Conservation (phyloP, 2,113 vertebrate genomes). For the Mormoops blainvillei region DNA sequence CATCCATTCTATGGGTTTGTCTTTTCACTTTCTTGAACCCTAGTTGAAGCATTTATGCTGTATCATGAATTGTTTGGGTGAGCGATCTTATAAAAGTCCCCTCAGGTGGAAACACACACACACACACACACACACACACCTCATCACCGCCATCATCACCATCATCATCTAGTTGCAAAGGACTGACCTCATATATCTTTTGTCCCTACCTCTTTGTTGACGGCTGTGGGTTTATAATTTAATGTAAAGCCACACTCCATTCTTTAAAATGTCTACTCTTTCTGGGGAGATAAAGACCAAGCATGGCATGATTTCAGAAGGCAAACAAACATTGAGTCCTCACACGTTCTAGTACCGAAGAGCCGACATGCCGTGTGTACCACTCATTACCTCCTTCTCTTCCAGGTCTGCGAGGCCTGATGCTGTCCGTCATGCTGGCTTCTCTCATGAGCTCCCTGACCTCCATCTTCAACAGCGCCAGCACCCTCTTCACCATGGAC, state of each 20-base stretch:
- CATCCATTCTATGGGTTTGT: background rate
- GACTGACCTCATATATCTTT: background rate
- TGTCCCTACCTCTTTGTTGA: background rate
- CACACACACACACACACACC: background rate
- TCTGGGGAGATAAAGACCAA: background rate
- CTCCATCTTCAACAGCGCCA: conserved; percentile 97
- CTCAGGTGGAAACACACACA: background rate
- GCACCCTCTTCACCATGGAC: conserved; percentile 97
- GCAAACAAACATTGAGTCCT: background rate
- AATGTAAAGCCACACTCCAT: background rate
- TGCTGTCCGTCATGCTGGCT: conserved; percentile 96
- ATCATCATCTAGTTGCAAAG: background rate
- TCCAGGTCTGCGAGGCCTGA: conserved; percentile 92
- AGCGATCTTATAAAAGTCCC: background rate
- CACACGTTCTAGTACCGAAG: background rate
- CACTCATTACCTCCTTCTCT: conserved; percentile 19
- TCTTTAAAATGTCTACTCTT: background rate
- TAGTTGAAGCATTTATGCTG: background rate
- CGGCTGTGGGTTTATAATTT: background rate
- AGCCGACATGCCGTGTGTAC: background rate
- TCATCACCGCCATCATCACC: background rate
- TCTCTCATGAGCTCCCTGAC: conserved; percentile 98
- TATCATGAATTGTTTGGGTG: background rate
- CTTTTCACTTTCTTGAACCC: background rate
- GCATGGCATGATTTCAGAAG: background rate